Base-by-base conservation (phyloP, 2,888 invertebrate species). In the Automeris io region DNA sequence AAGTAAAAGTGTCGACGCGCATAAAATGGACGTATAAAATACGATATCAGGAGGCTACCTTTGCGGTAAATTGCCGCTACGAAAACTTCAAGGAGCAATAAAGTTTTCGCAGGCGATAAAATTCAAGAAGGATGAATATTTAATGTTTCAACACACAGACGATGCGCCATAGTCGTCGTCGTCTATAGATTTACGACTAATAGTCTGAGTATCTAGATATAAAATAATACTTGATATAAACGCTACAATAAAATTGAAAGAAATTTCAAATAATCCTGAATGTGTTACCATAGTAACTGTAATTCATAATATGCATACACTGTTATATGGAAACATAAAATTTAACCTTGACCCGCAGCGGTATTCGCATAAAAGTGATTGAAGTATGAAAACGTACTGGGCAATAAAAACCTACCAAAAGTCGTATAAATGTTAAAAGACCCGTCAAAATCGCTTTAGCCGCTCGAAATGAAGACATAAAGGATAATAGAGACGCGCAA, bases 391-490 rank as follows among this genome's bases (percentile, higher is more conserved):
- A 37, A 18, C 38, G 41, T 40, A 47, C 45, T 40, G 40, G 41
- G 47, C 44, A 46, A 43, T 46, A 45, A 35, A 41, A 41, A 40
- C 47, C 49, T 49, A 55, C 43, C 46, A 38, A 60, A 61, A 60
- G 23, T n/a, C 29, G 16, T 37, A 11, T 18, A 31, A 50, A 46
- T 51, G 55, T 55, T 61, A 63, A 70, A 55, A 48, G 41, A 51
- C 46, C 45, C 58, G 22, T 32, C 37, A 37, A 18, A 37, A 13
- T 22, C 37, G 16, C 23, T 37, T 66, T 54, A 59, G 63, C 43
- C 52, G 52, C 57, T 58, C 66, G 65, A 75, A 71, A 77, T 70
- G 68, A 73, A 74, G 70, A 70, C 71, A 69, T 71, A 70, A 72
- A 71, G 61, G 60, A 64, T 64, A 69, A 62, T 64, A 51, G 56